Evolutionary conservation across 2,888 invertebrate species (phyloP), one percentile per base, ranked within the genome.

Genomic region (Nymphalis polychloros): DNA sequence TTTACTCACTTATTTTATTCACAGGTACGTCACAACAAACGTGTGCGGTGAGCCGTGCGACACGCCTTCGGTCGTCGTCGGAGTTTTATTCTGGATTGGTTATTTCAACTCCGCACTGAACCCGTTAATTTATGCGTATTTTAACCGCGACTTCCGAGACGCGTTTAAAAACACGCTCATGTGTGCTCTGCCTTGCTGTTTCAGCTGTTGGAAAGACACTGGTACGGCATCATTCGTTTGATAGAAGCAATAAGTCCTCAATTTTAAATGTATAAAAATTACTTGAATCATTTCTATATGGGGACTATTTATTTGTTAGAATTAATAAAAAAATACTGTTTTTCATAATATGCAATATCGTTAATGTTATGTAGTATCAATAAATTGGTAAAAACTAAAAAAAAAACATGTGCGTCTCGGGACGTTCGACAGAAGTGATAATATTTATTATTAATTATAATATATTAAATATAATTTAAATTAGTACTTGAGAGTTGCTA

Each of bases 41-140:
- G 88, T 97, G 0, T 97, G 98, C 84, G 97, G 97, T 2, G 94
- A 96, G 63, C 93, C 95, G 5, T 98, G 98, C 88, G 94, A 95
- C 76, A 96, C 97, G 63, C 98, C 98, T 0, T 94, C 95, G 23
- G 94, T 97, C 60, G 95, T 99, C 8, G 97, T 98, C 65, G 96
- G 97, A 16, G 95, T 97, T 23, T 94, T 98, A 19, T 99, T 99
- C 93, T 98, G 98, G 99, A 97, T 99, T 79, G 99, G 99, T 70
- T 99, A 99, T 93, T 97, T 97, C 93, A 98, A 98, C 91, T 98
- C 98, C 17, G 97, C 97, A 63, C 93, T 98, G 68, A 99, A 99
- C 89, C 98, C 98, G 0, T 93, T 98, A 75, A 98, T 99, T 80
- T 98, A 98, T 90, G 98, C 98, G 73, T 98, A 98, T 89, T 98